A percentile compares a stretch with the other conserved stretches of the same genome.
phyloP scores from a whole-genome alignment of 1,140 invertebrate genomes.

The Cyrtorhinus lividipennis region DNA sequence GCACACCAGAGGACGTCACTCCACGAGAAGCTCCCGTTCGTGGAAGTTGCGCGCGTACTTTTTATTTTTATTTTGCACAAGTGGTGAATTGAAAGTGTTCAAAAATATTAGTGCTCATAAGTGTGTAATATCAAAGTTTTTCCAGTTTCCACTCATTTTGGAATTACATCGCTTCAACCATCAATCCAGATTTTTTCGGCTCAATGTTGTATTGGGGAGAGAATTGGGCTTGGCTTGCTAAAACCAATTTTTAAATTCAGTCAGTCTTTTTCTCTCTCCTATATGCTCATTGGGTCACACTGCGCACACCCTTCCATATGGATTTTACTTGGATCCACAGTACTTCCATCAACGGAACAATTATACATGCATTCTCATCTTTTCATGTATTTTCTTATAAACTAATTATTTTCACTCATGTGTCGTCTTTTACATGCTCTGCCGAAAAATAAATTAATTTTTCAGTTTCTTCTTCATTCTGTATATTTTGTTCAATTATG shows the following conservation, averaged over 20 bases:
- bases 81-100: too few species aligned
- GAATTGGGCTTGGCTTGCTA: constrained; percentile 7
- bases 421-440: too few species aligned
- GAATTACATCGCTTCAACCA: too few species aligned
- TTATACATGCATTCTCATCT: neutral
- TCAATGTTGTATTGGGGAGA: constrained; percentile 10
- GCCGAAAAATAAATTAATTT: neutral
- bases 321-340: neutral
- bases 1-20: neutral
- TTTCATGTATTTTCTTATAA: neutral
- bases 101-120: too few species aligned
- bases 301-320: neutral
- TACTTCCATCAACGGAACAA: neutral
- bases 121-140: too few species aligned
- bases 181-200: too few species aligned
- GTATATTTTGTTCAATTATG: neutral
- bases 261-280: constrained; percentile 9
- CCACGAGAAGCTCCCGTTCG: neutral
- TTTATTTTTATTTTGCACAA: too few species aligned
- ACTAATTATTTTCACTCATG: too few species aligned
- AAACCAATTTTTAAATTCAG: neutral
- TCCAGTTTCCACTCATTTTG: too few species aligned
- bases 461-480: neutral
- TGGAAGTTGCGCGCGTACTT: neutral
- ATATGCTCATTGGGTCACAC: neutral